These are phyloP conservation scores for Sitobion miscanthi DNA, from an alignment of 1,140 invertebrate species.

Conservation along the genomic window DNA sequence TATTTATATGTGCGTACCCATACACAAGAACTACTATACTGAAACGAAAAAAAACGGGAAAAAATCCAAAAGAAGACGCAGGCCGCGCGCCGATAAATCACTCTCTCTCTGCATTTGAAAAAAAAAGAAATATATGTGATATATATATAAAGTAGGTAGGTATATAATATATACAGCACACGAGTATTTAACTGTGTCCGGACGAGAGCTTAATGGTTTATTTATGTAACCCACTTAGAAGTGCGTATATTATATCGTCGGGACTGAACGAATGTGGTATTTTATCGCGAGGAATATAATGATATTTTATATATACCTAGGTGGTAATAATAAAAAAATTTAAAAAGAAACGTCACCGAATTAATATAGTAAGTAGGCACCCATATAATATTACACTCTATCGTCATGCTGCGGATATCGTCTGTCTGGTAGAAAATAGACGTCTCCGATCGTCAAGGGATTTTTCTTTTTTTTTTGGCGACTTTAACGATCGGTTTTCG, in stretches of 20 bases:
- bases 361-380: neutral
- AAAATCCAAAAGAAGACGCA: conserved; percentile 30
- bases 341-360: neutral
- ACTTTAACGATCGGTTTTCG: conserved; percentile 37
- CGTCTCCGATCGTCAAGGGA: neutral
- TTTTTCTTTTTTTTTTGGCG: conserved; percentile 1
- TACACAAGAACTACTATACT: neutral
- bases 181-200: conserved; percentile 35
- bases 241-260: neutral
- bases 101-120: neutral
- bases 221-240: conserved; percentile 49
- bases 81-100: conserved; percentile 32
- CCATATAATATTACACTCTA: neutral
- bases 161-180: neutral
- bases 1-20: neutral
- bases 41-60: conserved; percentile 8
- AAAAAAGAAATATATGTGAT: neutral
- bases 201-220: conserved; percentile 50
- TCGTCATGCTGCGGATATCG: neutral
- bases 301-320: neutral
- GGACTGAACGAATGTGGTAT: neutral
- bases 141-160: neutral
- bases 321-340: neutral
- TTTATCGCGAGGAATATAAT: neutral
- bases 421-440: neutral